A percentile compares a stretch with the other conserved stretches of the same genome.
These are phyloP conservation scores for Campoplex nolae DNA, from an alignment of 2,888 invertebrate species.

Conservation along the genomic window DNA sequence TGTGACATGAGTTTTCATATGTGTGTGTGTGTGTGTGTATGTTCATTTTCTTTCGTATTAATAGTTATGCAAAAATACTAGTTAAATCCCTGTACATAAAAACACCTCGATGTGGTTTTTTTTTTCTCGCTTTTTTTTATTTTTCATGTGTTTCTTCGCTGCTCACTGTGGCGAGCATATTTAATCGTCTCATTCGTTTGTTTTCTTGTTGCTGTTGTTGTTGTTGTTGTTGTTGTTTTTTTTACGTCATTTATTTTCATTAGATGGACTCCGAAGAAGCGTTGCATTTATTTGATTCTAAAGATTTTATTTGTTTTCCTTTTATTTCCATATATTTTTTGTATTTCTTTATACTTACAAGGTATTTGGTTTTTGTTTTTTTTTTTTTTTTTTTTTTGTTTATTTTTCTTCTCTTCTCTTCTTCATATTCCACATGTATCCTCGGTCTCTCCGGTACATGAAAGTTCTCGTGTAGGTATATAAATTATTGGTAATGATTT, in stretches of 20 bases:
- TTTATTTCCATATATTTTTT: conserved; percentile 65
- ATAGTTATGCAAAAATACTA: conserved; percentile 83
- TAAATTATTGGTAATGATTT: conserved; percentile 84
- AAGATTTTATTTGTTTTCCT: conserved; percentile 69
- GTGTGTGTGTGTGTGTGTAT: conserved; percentile 35
- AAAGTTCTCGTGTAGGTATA: conserved; percentile 80
- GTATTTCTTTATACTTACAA: conserved; percentile 82
- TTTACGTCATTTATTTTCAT: conserved; percentile 41
- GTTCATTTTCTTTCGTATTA: conserved; percentile 60
- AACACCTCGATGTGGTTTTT: conserved; percentile 74
- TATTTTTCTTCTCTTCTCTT: background rate
- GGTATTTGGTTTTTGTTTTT: conserved; percentile 80
- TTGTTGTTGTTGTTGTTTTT: background rate
- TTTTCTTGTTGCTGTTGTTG: background rate
- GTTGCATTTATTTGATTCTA: conserved; percentile 61
- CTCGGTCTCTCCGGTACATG: conserved; percentile 66
- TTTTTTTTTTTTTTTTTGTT: background rate
- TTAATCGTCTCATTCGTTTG: background rate
- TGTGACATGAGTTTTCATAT: conserved; percentile 3
- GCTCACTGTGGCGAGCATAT: conserved; percentile 44
- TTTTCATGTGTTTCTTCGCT: conserved; percentile 50
- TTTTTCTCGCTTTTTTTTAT: conserved; percentile 59
- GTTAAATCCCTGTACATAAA: conserved; percentile 83
- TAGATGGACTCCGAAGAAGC: conserved; percentile 62
- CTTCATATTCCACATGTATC: conserved; percentile 57